Conservation (phyloP, 2,797 vertebrate genomes). For the Zalophus californianus region DNA sequence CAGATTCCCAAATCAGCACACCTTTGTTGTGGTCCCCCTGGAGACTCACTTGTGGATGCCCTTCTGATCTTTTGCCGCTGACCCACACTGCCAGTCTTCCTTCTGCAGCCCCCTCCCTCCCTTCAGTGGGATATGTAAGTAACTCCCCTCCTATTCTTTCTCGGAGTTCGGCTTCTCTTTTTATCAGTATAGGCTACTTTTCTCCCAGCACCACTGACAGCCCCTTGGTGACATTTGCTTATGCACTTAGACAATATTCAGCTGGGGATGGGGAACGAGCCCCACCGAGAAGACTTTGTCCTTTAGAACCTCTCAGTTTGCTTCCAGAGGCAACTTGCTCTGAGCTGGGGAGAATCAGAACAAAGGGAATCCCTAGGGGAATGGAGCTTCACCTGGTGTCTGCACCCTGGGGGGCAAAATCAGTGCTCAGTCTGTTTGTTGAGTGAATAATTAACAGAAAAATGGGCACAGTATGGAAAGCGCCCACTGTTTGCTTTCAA, state of each 20-base stretch:
- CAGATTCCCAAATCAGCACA: background rate
- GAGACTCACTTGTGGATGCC: rapidly evolving
- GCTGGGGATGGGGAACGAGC: background rate
- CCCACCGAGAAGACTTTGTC: background rate
- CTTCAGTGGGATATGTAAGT: background rate
- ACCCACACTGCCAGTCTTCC: rapidly evolving
- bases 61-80: background rate
- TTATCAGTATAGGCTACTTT: background rate
- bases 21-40: too few species aligned
- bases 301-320: background rate
- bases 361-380: background rate
- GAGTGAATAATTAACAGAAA: background rate
- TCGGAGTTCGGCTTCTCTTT: background rate
- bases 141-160: background rate
- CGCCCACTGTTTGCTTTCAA: background rate
- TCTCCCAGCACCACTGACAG: background rate
- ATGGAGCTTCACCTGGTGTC: background rate
- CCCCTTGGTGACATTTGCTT: too few species aligned
- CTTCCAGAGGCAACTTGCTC: background rate
- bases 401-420: background rate
- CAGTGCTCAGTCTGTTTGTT: background rate
- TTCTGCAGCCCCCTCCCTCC: background rate
- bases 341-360: background rate
- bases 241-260: background rate
- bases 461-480: too few species aligned